phyloP scores from a whole-genome alignment of 2,797 vertebrate genomes.

The Heliangelus exortis region DNA sequence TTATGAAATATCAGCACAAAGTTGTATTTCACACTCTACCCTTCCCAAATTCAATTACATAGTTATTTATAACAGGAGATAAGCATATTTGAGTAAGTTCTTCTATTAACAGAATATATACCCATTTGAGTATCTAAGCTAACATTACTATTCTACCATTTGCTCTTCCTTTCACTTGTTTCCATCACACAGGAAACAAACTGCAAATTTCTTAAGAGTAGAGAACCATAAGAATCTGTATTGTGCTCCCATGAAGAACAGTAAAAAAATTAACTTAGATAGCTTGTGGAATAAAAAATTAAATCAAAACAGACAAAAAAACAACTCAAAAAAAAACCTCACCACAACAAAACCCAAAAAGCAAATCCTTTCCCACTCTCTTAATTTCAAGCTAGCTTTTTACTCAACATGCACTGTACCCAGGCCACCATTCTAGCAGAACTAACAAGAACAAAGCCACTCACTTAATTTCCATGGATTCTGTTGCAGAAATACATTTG shows the following conservation, averaged over 20 bases:
- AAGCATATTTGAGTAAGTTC: background rate
- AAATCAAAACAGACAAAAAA: no score
- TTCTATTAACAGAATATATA: background rate
- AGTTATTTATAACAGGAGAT: background rate
- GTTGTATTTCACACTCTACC: background rate
- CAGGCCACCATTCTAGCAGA: background rate
- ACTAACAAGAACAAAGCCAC: constrained; percentile 37
- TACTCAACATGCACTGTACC: background rate
- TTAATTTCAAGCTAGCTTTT: background rate
- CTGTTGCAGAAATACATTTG: constrained; percentile 91
- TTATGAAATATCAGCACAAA: background rate
- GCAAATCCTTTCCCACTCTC: background rate
- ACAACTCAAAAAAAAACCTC: no score
- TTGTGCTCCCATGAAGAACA: background rate
- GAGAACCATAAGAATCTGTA: background rate
- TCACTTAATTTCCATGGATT: constrained; percentile 96
- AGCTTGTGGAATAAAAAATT: accelerated
- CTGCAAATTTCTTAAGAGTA: background rate
- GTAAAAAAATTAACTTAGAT: background rate
- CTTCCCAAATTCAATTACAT: background rate
- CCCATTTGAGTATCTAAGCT: background rate
- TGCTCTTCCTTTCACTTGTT: background rate
- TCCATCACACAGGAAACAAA: background rate
- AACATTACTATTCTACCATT: accelerated
- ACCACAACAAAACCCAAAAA: background rate